phyloP scores from a whole-genome alignment of 2,888 invertebrate species.

The Habroteleia sp. region DNA sequence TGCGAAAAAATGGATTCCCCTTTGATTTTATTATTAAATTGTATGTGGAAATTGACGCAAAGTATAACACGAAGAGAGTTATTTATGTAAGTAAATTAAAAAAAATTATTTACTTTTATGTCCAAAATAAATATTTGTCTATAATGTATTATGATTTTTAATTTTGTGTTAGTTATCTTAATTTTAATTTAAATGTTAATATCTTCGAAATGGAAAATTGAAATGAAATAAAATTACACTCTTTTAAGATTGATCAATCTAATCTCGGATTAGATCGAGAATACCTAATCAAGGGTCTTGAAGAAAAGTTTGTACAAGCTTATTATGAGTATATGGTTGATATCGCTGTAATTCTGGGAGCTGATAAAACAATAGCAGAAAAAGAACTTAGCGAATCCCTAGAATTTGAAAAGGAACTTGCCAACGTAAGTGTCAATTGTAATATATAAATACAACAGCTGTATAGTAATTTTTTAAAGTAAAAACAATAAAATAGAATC shows the following conservation, averaged over 20 bases:
- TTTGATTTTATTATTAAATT: constrained; percentile 95
- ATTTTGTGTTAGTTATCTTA: no score
- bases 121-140: no score
- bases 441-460: no score
- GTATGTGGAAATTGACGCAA: constrained; percentile 93
- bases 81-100: constrained; percentile 89
- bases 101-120: no score
- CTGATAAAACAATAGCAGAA: constrained; percentile 86
- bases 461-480: no score
- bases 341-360: constrained; percentile 92
- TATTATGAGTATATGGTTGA: constrained; percentile 94
- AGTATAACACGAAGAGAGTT: constrained; percentile 91
- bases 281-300: constrained; percentile 90
- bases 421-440: constrained; percentile 89
- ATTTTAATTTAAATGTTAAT: not conserved
- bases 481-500: no score
- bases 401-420: constrained; percentile 93
- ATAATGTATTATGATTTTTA: no score
- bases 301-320: constrained; percentile 92
- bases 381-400: constrained; percentile 89
- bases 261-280: constrained; percentile 92
- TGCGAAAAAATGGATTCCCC: constrained; percentile 90
- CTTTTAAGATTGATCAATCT: constrained; percentile 90
- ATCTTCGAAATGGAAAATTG: no score
- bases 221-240: no score